Evolutionary conservation across 2,888 invertebrate genomes (phyloP), one percentile per base, ranked within the genome.

Genomic region (Lycaena phlaeas): DNA sequence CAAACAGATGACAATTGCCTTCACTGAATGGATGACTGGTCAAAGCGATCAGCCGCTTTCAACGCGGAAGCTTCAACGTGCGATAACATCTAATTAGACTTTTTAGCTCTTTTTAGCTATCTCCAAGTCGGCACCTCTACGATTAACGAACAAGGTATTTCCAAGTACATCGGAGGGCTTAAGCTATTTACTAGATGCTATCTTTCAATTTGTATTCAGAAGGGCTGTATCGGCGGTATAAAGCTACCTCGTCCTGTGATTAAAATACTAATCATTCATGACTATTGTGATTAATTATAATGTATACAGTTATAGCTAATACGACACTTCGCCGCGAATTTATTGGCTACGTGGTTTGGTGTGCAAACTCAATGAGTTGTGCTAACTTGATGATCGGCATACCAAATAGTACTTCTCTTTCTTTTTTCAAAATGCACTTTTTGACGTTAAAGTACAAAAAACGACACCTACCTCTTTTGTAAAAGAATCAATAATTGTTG

Each of bases 221-320:
- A 45, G 52, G 53, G 51, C 45, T 43, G 54, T 52, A 68, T 65
- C 71, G 73, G 72, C 68, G 55, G 55, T 60, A 70, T 69, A 71
- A 70, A 72, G 71, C 66, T 67, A 65, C 56, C 59, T 60, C 51
- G 45, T 64, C 45, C 54, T 74, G 78, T 78, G 79, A 72, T 67
- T 59, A 57, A 72, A 77, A 77, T 79, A 66, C 64, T 73, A 76
- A 78, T 70, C 59, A 70, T 67, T 71, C 71, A 59, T 57, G 61
- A 67, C 63, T 58, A 64, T 64, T 63, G 64, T 60, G 58, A 45
- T 34, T 11, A 34, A 34, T 34, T 17, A 17, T 31, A 34, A 22
- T 34, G 10, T 17, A 34, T 34, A 22, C 34, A 12, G 17, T 34
- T 18, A 22, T 22, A 18, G 18, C 34, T 34, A 34, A 34, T 34